Evolutionary conservation across 2,113 vertebrate genomes (phyloP), one percentile per base, ranked within the genome.

Genomic region (Ammodytes dubius): DNA sequence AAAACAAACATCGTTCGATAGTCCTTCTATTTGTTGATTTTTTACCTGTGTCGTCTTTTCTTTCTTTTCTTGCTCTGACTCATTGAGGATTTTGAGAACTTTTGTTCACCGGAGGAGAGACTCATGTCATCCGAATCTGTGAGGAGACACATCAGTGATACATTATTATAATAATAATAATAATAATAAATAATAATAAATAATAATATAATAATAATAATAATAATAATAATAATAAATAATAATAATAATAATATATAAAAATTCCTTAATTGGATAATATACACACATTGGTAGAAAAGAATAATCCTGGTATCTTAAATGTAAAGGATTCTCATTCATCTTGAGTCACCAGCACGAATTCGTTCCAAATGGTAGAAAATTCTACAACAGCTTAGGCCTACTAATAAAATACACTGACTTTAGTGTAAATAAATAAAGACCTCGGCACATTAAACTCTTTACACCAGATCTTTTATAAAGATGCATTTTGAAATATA

Each of bases 11-110:
- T 47, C 7, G 0, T 70, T 19, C 58, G 0, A 52, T 46, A 4
- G 2, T 14, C 71, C 47, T 42, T 11, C 8, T 6, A 27, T 63
- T 35, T 27, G 39, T 6, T 43, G 65, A 45, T 6, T 1, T 68
- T 79, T 88, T 95, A 99, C 98, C 98, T 97, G 95, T 99, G 98
- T 70, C 98, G 89, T 86, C 98, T 95, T 94, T 99, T 99, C 96
- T 99, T 99, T 68, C 98, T 93, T 89, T 99, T 99, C 94, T 99
- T 99, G 93, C 96, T 98, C 91, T 99, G 97, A 81, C 93, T 96
- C 93, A 97, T 78, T 37, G 97, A 96, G 5, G 97, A 96, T 91
- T 98, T 98, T 64, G 96, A 96, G 88, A 97, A 95, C 94, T 97
- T 97, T 12, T 97, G 94, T 86, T 99, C 98, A 64, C 96, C 96